These are phyloP conservation scores for Nephrotoma appendiculata DNA, from an alignment of 2,888 invertebrate species.

Conservation along the genomic window DNA sequence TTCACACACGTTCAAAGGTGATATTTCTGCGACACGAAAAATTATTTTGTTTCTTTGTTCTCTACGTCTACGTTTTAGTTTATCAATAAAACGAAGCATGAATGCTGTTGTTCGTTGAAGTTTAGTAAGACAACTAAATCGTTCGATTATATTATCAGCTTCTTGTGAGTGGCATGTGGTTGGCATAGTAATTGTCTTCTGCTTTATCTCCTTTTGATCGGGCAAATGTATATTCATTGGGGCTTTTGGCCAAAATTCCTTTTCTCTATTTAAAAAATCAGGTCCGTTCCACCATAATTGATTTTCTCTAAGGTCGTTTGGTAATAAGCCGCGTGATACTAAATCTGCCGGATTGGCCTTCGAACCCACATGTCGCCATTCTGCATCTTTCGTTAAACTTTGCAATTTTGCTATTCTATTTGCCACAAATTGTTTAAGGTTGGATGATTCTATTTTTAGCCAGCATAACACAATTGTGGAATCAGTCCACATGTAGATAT, in stretches of 20 bases:
- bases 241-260: too few relatives aligned
- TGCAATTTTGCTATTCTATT: background rate
- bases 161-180: too few relatives aligned
- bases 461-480: background rate
- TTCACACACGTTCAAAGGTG: too few relatives aligned
- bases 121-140: too few relatives aligned
- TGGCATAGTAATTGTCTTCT: too few relatives aligned
- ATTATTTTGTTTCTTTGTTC: too few relatives aligned
- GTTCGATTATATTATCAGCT: too few relatives aligned
- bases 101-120: too few relatives aligned
- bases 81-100: too few relatives aligned
- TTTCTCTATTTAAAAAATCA: background rate
- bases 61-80: accelerated
- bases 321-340: background rate
- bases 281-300: background rate
- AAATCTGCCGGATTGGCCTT: background rate
- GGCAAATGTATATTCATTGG: too few relatives aligned
- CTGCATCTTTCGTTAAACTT: background rate
- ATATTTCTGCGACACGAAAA: too few relatives aligned
- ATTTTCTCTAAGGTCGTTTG: background rate
- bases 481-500: background rate
- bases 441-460: background rate
- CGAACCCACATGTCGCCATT: background rate
- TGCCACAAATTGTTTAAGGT: background rate
- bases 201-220: too few relatives aligned